Evolutionary conservation across 2,113 vertebrate species (phyloP).

Genomic region (Hippocampus guttulatus): DNA sequence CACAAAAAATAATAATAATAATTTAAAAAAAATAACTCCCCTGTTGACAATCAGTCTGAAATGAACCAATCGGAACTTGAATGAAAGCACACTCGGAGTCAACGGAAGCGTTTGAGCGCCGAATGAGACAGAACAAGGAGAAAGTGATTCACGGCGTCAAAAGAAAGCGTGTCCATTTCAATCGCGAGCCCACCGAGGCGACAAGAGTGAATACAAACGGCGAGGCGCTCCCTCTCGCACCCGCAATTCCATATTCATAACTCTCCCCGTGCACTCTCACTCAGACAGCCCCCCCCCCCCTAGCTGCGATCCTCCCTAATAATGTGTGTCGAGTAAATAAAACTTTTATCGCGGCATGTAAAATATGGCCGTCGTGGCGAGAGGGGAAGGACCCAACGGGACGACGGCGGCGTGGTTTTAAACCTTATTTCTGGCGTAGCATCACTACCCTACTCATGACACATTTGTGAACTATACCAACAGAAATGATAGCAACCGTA

Average conservation of each 20-base stretch:
- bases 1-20: background rate
- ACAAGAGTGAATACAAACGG: background rate
- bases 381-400: constrained; percentile 24
- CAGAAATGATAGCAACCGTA: too few species aligned
- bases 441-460: too few species aligned
- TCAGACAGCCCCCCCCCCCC: constrained; percentile 44
- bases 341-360: constrained; percentile 70
- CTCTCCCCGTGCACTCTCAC: constrained; percentile 44
- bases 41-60: background rate
- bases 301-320: constrained; percentile 72
- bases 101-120: constrained; percentile 9
- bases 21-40: background rate
- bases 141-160: background rate
- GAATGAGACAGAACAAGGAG: background rate
- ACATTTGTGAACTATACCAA: too few species aligned
- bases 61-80: background rate
- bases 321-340: constrained; percentile 71
- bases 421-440: background rate
- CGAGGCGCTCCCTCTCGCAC: background rate
- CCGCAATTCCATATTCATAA: constrained; percentile 47
- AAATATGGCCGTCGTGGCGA: constrained; percentile 64
- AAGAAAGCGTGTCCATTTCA: background rate
- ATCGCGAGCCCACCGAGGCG: background rate
- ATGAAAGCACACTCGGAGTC: background rate
- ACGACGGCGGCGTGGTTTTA: constrained; percentile 20